Percentiles rank a stretch among this genome's conserved stretches.
phyloP scores from a whole-genome alignment of 2,113 vertebrate species.

The Chaenocephalus aceratus region DNA sequence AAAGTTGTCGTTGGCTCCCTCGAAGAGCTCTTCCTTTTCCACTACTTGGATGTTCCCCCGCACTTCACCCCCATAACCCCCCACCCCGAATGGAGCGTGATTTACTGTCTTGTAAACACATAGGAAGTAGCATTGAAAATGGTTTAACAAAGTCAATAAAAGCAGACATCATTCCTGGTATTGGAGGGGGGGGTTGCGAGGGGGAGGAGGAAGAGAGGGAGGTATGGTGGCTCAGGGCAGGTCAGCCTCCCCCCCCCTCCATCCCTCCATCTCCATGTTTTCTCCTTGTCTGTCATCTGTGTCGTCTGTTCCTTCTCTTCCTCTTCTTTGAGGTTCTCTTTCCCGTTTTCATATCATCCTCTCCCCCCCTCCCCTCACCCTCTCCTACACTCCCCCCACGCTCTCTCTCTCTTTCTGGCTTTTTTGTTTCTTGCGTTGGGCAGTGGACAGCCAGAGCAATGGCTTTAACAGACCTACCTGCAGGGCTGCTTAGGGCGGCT shows the following conservation, averaged over 20 bases:
- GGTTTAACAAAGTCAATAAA: slow-evolving; percentile 89
- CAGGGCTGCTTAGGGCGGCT: slow-evolving; percentile 82
- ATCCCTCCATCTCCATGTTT: slow-evolving; percentile 50
- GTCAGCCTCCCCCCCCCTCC: slow-evolving; percentile 26
- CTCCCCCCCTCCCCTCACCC: slow-evolving; percentile 30
- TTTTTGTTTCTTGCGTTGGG: slow-evolving; percentile 69
- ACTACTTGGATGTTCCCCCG: slow-evolving; percentile 52
- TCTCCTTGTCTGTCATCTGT: slow-evolving; percentile 65
- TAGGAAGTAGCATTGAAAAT: slow-evolving; percentile 86
- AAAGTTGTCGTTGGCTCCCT: slow-evolving; percentile 62
- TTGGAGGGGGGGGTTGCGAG: slow-evolving; percentile 58
- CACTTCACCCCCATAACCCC: slow-evolving; percentile 56
- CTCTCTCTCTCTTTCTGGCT: slow-evolving; percentile 29
- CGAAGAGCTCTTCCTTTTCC: slow-evolving; percentile 45
- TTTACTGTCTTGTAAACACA: slow-evolving; percentile 89
- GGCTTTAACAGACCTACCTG: slow-evolving; percentile 87
- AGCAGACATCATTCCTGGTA: slow-evolving; percentile 85
- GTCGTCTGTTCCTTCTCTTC: slow-evolving; percentile 42
- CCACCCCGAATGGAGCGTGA: slow-evolving; percentile 73
- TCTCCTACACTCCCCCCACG: slow-evolving; percentile 14
- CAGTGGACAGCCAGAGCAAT: slow-evolving; percentile 79
- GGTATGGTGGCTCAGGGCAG: slow-evolving; percentile 48
- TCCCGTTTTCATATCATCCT: slow-evolving; percentile 54
- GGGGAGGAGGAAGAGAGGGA: slow-evolving; percentile 23
- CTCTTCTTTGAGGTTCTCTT: slow-evolving; percentile 47